Evolutionary conservation across 2,888 invertebrate species (phyloP).

Genomic region (Cataglyphis cursor): DNA sequence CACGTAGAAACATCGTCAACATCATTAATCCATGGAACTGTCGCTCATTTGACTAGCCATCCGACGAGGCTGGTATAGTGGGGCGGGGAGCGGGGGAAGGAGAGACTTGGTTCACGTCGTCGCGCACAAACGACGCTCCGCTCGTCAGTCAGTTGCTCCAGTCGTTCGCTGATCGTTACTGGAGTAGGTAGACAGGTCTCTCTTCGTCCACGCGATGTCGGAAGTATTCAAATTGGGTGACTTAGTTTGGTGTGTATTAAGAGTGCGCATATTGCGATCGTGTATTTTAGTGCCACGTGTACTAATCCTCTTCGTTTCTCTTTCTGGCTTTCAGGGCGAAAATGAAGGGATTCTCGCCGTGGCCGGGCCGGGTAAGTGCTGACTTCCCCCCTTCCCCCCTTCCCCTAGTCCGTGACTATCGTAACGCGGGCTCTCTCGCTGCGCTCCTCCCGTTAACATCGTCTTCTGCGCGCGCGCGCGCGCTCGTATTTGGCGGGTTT

Average conservation of each 20-base stretch:
- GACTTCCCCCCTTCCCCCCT: slow-evolving; percentile 40
- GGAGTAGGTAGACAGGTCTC: slow-evolving; percentile 56
- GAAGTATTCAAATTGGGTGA: slow-evolving; percentile 90
- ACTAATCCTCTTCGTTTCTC: slow-evolving; percentile 68
- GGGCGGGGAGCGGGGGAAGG: slow-evolving; percentile 58
- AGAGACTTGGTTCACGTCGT: slow-evolving; percentile 80
- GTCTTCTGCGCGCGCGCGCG: slow-evolving; percentile 13
- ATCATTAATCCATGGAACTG: background rate
- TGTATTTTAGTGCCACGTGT: background rate
- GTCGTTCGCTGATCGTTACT: slow-evolving; percentile 84
- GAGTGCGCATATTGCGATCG: slow-evolving; percentile 34
- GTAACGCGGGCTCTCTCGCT: slow-evolving; percentile 47
- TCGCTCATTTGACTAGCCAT: slow-evolving; percentile 64
- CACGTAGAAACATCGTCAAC: no score
- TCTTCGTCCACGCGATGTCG: slow-evolving; percentile 86
- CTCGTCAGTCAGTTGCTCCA: slow-evolving; percentile 84
- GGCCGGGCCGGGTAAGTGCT: slow-evolving; percentile 97
- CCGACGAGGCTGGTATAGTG: background rate
- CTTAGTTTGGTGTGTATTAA: slow-evolving; percentile 90
- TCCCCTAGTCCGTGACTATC: slow-evolving; percentile 58
- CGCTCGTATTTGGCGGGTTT: slow-evolving; percentile 77
- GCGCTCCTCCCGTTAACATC: background rate
- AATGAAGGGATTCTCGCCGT: slow-evolving; percentile 98
- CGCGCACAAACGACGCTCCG: slow-evolving; percentile 83
- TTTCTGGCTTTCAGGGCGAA: slow-evolving; percentile 94